Percentiles rank a stretch among this genome's conserved stretches.
Conservation (phyloP, 2,797 vertebrate species). For the Mormyrops attenuatus region DNA sequence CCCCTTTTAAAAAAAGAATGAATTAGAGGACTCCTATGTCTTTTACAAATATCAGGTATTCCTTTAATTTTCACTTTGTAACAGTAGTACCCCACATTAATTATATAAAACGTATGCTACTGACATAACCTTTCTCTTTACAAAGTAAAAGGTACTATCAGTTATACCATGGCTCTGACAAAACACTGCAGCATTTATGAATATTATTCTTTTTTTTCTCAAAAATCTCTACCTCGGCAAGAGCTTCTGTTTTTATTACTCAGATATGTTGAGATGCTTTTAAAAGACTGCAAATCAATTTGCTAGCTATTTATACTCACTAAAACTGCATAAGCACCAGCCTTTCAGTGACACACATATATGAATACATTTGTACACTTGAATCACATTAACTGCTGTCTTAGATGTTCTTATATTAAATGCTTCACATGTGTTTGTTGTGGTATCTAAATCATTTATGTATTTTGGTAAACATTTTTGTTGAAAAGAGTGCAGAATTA, state of each 20-base stretch:
- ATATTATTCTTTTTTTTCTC: conserved; percentile 40
- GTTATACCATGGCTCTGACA: conserved; percentile 38
- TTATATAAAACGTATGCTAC: conserved; percentile 43
- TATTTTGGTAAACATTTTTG: background rate
- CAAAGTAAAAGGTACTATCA: conserved; percentile 49
- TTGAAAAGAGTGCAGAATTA: background rate
- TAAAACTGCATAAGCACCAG: background rate
- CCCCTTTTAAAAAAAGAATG: conserved; percentile 34
- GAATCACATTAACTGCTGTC: background rate
- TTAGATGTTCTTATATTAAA: background rate
- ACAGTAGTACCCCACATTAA: conserved; percentile 34
- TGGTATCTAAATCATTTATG: background rate
- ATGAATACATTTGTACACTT: background rate
- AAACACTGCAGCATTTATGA: conserved; percentile 25
- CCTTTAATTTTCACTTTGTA: background rate
- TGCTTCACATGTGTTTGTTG: background rate
- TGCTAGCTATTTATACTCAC: background rate
- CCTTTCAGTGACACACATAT: background rate
- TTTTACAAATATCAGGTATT: conserved; percentile 1
- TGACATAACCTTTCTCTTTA: conserved; percentile 46
- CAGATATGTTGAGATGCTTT: background rate
- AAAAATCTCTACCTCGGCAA: conserved; percentile 28
- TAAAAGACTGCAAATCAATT: conserved; percentile 1
- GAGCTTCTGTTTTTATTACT: conserved; percentile 30
- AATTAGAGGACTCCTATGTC: conserved; percentile 29